Evolutionary conservation across 1,140 invertebrate genomes (phyloP), one percentile per base, ranked within the genome.

Genomic region (Neodiprion pinetum): DNA sequence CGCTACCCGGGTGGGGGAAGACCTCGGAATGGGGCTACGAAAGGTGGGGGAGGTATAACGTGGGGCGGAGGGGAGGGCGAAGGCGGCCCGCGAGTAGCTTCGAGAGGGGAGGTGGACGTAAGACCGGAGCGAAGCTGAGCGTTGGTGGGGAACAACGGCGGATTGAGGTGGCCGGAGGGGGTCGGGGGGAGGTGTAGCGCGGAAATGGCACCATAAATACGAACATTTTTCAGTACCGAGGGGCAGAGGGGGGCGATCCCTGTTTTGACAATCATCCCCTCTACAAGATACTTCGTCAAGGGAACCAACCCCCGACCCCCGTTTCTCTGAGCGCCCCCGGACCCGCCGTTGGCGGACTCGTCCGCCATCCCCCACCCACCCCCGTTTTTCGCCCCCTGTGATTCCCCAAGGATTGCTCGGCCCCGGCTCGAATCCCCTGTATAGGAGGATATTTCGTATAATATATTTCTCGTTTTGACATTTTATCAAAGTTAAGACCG

Each of bases 151-250:
- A 10, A 8, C 28, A 66, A 48, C 48, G 23, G 28, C 67, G 28
- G 47, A 70, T 48, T 50, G 72, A 67, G 48, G 68, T 70, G 73
- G 77, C 65, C 69, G 67, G 72, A 67, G 73, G 71, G 71, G 69
- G 75, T 71, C 28, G 50, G 69, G 71, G 77, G 78, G 77, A 73
- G 75, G 77, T 78, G 82, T 79, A 79, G 80, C 77, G 82, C 85
- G 84, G 84, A 86, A 86, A 87, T 85, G 82, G 85, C 85, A 81
- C 83, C 85, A 84, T 87, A 86, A 86, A 86, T 87, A 87, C 79
- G 80, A 82, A 85, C 82, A 85, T 85, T 86, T 86, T 85, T 87
- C 82, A 80, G 81, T 66, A 40, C 28, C 28, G 28, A 1, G 28
- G 28, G 5, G 28, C 28, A 40, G 28, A 5, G 28, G 28, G 28